Percentiles rank a stretch among this genome's conserved stretches.
phyloP scores from a whole-genome alignment of 2,113 vertebrate genomes.

The Toxotes chatareus region DNA sequence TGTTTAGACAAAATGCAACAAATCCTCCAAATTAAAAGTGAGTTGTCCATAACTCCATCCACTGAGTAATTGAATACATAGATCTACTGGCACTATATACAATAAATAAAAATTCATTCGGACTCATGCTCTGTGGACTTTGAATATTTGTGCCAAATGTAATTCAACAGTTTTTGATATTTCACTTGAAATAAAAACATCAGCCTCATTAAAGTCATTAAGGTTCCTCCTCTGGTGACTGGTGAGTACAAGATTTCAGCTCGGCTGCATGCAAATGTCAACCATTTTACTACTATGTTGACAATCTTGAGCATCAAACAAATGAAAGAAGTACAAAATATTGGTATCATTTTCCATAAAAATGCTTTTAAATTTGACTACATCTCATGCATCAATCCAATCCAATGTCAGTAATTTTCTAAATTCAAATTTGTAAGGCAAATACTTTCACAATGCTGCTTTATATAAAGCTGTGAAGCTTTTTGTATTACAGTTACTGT shows the following conservation, averaged over 20 bases:
- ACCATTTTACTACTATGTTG: neutral
- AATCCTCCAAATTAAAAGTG: too few species aligned
- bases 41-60: too few species aligned
- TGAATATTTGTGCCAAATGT: too few species aligned
- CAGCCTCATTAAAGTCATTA: neutral
- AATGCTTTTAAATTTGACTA: neutral
- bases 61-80: too few species aligned
- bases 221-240: neutral
- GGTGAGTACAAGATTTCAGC: neutral
- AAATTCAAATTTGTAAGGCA: neutral
- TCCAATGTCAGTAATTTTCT: neutral
- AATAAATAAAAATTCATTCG: too few species aligned
- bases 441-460: neutral
- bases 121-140: too few species aligned
- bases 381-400: neutral
- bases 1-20: too few species aligned
- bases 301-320: neutral
- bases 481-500: neutral
- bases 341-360: neutral
- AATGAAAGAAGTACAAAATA: neutral
- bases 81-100: too few species aligned
- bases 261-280: neutral
- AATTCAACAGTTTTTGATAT: too few species aligned
- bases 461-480: conserved; percentile 3
- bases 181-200: neutral